These are phyloP conservation scores for Hippopotamus amphibius DNA, from an alignment of 2,113 vertebrate genomes.

Conservation along the genomic window DNA sequence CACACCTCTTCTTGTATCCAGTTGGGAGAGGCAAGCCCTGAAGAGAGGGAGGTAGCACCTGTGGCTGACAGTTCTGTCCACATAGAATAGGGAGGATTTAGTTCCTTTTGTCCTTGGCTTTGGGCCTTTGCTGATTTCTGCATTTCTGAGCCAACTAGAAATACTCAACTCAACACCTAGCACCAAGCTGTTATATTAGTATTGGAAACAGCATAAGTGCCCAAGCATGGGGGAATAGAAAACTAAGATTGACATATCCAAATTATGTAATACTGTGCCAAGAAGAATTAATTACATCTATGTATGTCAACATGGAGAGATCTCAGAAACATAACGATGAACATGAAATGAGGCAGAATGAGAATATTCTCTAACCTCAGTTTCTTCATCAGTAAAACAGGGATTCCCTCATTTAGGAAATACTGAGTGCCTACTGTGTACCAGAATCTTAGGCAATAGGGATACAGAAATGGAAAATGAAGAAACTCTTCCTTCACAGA, in stretches of 20 bases:
- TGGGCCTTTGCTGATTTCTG: not conserved
- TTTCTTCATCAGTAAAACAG: not conserved
- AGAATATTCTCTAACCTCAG: not conserved
- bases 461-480: not conserved
- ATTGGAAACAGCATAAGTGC: not conserved
- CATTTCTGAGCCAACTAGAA: conserved; percentile 5
- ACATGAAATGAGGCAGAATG: not conserved
- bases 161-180: not conserved
- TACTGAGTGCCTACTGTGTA: not conserved
- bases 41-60: not conserved
- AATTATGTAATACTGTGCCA: not conserved
- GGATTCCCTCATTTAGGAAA: not conserved
- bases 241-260: not conserved
- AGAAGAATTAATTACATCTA: conserved; percentile 6
- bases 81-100: not conserved
- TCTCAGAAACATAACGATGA: not conserved
- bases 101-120: not conserved
- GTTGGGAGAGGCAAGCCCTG: not conserved
- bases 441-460: not conserved
- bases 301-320: not conserved
- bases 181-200: not conserved
- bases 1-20: not conserved
- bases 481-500: not conserved
- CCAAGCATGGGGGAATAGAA: not conserved
- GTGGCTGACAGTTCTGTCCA: not conserved